Evolutionary conservation across 2,113 vertebrate species (phyloP).

Genomic region (Rhinoderma darwinii): DNA sequence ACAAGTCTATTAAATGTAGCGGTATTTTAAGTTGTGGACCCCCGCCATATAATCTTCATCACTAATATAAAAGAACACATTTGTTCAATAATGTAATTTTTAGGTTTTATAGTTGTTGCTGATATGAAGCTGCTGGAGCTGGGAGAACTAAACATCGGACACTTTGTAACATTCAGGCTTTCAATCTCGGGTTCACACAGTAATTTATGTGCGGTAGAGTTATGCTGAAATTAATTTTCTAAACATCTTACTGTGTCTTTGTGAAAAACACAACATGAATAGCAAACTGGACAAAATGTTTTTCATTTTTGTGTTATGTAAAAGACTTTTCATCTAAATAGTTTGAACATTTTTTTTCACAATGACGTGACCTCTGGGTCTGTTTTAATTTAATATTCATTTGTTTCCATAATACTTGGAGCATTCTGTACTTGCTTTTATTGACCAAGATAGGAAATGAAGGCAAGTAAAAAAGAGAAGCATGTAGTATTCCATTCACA

Average conservation of each 20-base stretch:
- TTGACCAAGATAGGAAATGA: fast-evolving
- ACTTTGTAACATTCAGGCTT: background rate
- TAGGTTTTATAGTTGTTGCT: background rate
- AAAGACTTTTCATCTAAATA: constrained; percentile 33
- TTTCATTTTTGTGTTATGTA: background rate
- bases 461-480: background rate
- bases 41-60: too few relatives aligned
- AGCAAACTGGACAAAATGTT: constrained; percentile 29
- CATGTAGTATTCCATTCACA: background rate
- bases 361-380: background rate
- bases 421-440: background rate
- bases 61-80: too few relatives aligned
- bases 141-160: background rate
- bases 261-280: constrained; percentile 31
- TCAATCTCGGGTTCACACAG: background rate
- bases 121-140: background rate
- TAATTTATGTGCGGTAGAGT: background rate
- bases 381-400: constrained; percentile 14
- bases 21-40: too few relatives aligned
- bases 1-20: too few relatives aligned
- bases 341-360: constrained; percentile 36
- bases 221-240: constrained; percentile 8
- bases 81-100: too few relatives aligned
- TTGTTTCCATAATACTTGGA: background rate
- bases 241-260: constrained; percentile 25